Base-by-base conservation (phyloP, 2,113 vertebrate genomes). In the Apeltes quadracus region DNA sequence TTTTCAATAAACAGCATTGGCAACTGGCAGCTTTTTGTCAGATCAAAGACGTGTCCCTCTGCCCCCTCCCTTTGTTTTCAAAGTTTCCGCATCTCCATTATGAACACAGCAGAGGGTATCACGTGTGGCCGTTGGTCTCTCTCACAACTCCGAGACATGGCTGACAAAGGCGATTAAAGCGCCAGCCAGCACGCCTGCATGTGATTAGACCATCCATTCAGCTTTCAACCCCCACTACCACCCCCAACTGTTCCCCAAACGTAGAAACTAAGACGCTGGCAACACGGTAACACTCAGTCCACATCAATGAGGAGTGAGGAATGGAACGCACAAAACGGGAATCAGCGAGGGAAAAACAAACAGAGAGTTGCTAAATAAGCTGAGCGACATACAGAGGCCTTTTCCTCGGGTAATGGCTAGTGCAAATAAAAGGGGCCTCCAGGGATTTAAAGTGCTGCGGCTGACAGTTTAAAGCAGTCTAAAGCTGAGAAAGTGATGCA, bases 381-480 rank as follows among this genome's bases (percentile, higher is more conserved):
- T 23, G 51, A 32, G 64, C 73, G 54, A 75, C 83, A 85, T 69
- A 78, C 78, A 85, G 67, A 69, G 85, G 75, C 72, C 78, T 75
- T 83, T 84, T 90, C 81, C 77, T 88, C 64, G 2, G 69, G 78
- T 90, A 90, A 92, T 88, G 89, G 89, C 84, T 76, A 77, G 76
- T 76, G 84, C 82, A 87, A 88, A 90, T 78, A 88, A 75, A 86
- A 83, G 80, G 69, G 77, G 75, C 75, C 87, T 78, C 71, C 36
- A 63, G 89, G 84, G 89, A 92, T 83, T 85, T 88, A 84, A 84
- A 82, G 82, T 77, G 89, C 72, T 72, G 79, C 2, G 27, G 67
- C 79, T 89, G 89, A 90, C 88, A 90, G 89, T 87, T n/a, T 86
- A 87, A 85, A 86, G 72, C 80, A 84, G 77, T 84, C 77, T 58